A percentile compares a stretch with the other conserved stretches of the same genome.
These are phyloP conservation scores for Colletes gigas DNA, from an alignment of 1,140 invertebrate species.

Conservation along the genomic window DNA sequence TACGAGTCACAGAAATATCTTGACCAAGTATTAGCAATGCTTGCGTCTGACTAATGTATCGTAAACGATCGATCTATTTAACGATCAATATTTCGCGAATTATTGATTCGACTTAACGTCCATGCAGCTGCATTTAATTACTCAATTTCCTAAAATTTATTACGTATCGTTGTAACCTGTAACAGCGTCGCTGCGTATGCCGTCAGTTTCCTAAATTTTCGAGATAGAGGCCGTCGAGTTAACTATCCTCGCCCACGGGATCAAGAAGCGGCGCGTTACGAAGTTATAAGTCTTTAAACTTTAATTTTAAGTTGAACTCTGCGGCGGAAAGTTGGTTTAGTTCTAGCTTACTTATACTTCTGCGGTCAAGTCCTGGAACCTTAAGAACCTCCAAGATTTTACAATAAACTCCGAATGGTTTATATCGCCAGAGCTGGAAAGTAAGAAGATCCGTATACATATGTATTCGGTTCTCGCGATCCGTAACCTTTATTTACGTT, in stretches of 20 bases:
- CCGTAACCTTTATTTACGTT: not conserved
- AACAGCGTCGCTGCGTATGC: constrained; percentile 39
- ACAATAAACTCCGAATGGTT: constrained; percentile 62
- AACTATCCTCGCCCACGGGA: constrained; percentile 59
- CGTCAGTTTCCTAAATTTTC: constrained; percentile 34
- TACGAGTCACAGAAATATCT: too few species aligned
- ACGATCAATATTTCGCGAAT: not conserved
- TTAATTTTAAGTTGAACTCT: constrained; percentile 72
- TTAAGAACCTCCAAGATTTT: constrained; percentile 65
- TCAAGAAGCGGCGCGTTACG: constrained; percentile 61
- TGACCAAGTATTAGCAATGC: not conserved
- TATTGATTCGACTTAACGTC: not conserved
- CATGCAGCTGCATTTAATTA: not conserved
- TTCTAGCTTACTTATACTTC: constrained; percentile 68
- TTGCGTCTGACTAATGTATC: not conserved
- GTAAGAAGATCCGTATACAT: constrained; percentile 5
- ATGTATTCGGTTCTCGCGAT: not conserved
- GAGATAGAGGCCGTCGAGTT: constrained; percentile 55
- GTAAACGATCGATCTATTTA: not conserved
- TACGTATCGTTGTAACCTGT: constrained; percentile 25
- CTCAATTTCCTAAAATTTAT: not conserved
- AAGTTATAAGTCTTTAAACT: constrained; percentile 75
- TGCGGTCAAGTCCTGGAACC: constrained; percentile 60
- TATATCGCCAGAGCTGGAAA: constrained; percentile 34
- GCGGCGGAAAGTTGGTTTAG: constrained; percentile 58